Conservation (phyloP, 2,888 invertebrate species). For the Lasius fuliginosus region DNA sequence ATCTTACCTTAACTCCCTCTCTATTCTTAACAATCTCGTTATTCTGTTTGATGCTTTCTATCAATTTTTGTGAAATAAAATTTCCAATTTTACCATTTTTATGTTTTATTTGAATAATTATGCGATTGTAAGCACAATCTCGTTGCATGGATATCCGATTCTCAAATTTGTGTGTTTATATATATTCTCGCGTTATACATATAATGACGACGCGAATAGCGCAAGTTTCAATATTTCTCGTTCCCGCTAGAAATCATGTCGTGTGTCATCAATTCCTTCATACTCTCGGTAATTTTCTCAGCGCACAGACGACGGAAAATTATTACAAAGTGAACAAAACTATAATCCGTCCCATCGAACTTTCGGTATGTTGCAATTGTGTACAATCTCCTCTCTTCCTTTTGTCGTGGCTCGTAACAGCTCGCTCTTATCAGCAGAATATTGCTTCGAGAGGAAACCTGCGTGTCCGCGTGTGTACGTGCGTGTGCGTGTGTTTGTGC, state of each 20-base stretch:
- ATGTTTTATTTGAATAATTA: slow-evolving; percentile 3
- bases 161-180: not conserved
- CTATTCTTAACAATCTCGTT: not conserved
- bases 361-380: slow-evolving; percentile 39
- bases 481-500: slow-evolving; percentile 22
- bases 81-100: not conserved
- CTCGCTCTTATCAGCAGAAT: slow-evolving; percentile 55
- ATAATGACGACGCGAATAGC: not conserved
- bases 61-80: not conserved
- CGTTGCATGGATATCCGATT: not conserved
- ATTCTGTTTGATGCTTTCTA: slow-evolving; percentile 12
- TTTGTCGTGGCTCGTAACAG: slow-evolving; percentile 43
- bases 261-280: not conserved
- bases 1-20: not conserved
- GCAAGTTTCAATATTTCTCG: not conserved
- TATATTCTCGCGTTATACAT: not conserved
- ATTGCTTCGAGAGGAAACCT: slow-evolving; percentile 50
- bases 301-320: not conserved
- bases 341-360: not conserved
- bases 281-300: not conserved
- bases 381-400: slow-evolving; percentile 44
- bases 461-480: slow-evolving; percentile 3
- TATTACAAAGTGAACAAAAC: not conserved
- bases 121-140: not conserved
- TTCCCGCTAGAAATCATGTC: no score